Evolutionary conservation across 2,113 vertebrate genomes (phyloP).

Genomic region (Callithrix jacchus): DNA sequence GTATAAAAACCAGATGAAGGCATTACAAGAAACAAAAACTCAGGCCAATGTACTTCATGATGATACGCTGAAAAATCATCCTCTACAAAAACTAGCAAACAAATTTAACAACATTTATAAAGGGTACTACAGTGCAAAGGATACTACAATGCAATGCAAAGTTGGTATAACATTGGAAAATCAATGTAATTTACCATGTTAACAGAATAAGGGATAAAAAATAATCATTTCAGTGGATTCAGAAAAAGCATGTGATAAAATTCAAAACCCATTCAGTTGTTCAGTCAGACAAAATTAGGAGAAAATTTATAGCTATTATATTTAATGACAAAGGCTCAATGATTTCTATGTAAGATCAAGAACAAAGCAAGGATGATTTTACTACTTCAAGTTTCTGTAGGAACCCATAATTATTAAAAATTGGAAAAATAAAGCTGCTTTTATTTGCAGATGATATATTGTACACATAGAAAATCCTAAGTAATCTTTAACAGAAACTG

Average conservation of each 20-base stretch:
- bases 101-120: background rate
- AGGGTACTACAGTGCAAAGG: background rate
- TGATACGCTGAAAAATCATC: background rate
- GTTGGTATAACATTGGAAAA: background rate
- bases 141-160: background rate
- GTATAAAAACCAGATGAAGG: background rate
- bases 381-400: background rate
- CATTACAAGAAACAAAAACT: background rate
- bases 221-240: background rate
- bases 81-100: background rate
- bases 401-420: background rate
- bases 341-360: background rate
- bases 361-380: background rate
- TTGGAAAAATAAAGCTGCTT: background rate
- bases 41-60: background rate
- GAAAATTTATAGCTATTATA: background rate
- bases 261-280: background rate
- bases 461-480: background rate
- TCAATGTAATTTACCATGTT: background rate
- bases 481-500: too few species aligned
- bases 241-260: background rate
- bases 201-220: background rate
- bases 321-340: constrained; percentile 9
- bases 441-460: background rate
- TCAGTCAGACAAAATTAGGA: background rate